phyloP scores from a whole-genome alignment of 1,140 invertebrate species.

The Magallana gigas region DNA sequence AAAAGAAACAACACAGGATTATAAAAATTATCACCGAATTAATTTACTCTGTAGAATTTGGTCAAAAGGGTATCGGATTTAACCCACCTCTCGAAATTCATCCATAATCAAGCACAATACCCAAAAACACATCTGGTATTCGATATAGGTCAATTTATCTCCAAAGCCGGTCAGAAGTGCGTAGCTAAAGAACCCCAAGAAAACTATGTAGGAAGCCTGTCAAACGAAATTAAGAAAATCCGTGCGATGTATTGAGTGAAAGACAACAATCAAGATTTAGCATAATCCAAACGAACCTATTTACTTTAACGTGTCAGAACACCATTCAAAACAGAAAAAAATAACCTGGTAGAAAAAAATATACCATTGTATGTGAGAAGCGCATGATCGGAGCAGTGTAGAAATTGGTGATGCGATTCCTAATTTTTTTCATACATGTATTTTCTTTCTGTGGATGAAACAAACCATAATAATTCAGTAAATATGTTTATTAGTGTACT shows the following conservation, averaged over 20 bases:
- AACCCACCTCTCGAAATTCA: constrained; percentile 78
- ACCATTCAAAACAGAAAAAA: no score
- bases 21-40: background rate
- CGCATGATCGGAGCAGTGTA: constrained; percentile 26
- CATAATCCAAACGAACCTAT: background rate
- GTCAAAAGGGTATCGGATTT: background rate
- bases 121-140: constrained; percentile 80
- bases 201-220: constrained; percentile 77
- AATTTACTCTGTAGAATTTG: background rate
- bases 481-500: no score
- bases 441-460: background rate
- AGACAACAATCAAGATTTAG: background rate
- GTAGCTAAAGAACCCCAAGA: constrained; percentile 79
- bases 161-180: constrained; percentile 78
- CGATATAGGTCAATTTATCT: constrained; percentile 66
- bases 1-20: background rate
- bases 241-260: background rate
- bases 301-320: background rate
- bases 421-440: background rate
- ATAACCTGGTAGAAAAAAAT: background rate
- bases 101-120: constrained; percentile 78
- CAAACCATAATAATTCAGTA: background rate
- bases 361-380: constrained; percentile 38
- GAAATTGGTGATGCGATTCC: constrained; percentile 8
- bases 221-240: background rate